Conservation (phyloP, 2,797 vertebrate genomes). For the Heteromormyrus szaboi region DNA sequence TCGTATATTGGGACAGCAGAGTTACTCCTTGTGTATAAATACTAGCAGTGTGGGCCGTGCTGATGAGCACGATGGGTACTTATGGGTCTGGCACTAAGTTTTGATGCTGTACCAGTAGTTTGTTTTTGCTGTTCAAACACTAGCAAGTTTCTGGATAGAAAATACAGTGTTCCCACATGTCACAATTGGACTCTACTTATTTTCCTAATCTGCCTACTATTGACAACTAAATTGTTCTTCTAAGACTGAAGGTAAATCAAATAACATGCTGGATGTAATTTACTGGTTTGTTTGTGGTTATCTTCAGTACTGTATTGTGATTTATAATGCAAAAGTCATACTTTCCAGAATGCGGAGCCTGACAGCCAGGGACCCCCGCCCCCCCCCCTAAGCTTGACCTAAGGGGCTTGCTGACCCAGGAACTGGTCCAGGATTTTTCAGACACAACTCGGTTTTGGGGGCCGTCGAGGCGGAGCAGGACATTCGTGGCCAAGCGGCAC, state of each 20-base stretch:
- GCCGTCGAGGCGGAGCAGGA: slow-evolving; percentile 30
- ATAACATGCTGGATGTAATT: neutral
- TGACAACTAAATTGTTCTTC: neutral
- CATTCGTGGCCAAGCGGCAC: slow-evolving; percentile 40
- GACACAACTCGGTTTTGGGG: slow-evolving; percentile 28
- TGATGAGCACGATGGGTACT: neutral
- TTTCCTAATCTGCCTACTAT: neutral
- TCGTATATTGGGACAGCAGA: neutral
- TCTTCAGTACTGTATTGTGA: neutral
- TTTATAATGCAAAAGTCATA: neutral
- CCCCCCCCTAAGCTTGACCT: slow-evolving; percentile 40
- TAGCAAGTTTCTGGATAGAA: neutral
- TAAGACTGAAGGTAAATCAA: neutral
- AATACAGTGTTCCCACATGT: neutral
- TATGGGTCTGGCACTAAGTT: neutral
- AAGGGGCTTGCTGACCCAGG: slow-evolving; percentile 49
- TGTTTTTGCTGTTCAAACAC: neutral
- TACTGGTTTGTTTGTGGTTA: neutral
- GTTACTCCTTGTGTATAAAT: neutral
- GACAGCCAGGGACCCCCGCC: neutral
- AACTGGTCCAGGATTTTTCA: slow-evolving; percentile 47
- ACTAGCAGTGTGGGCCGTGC: neutral
- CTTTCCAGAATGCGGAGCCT: neutral
- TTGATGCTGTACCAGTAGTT: neutral
- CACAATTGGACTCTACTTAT: neutral